Evolutionary conservation across 2,888 invertebrate species (phyloP), one percentile per base, ranked within the genome.

Genomic region (Malthinus flaveolus): DNA sequence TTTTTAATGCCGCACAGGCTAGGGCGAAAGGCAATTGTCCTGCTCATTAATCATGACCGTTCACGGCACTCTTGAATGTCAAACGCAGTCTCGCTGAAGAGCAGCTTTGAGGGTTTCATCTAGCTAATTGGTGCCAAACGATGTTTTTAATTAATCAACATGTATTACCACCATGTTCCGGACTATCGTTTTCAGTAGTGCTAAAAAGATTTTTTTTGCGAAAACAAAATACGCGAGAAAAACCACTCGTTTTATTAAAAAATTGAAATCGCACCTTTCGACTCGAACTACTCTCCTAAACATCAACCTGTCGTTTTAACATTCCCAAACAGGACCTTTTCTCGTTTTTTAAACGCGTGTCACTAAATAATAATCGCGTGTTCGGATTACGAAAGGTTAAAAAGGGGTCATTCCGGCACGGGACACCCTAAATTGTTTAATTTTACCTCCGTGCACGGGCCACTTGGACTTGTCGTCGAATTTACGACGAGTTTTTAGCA

Each of bases 81-180:
- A 78, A 78, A 78, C 73, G 75, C 78, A 78, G 76, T 74, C 72
- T 71, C 67, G 73, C 68, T 77, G 77, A 76, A 76, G 76, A 76
- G 76, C 72, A 73, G 76, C 75, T 76, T 75, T 74, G 75, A 77
- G 78, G 75, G 77, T 76, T 76, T 75, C 75, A 76, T 76, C 77
- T 75, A 74, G 76, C 75, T 78, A 78, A 78, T 78, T 78, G 77
- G 77, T 72, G 73, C 75, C 75, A 74, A 77, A 76, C 77, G 76
- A 75, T 75, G 75, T 77, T 77, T 77, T 77, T 77, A 77, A 77
- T 77, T 77, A 77, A 77, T 77, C 75, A 72, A 72, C 73, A 73
- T 69, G 71, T 71, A 71, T 71, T 71, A 67, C 63, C 59, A 68
- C 71, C 71, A 73, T 74, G 73, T 74, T 74, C 72, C 67, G 68